phyloP scores from a whole-genome alignment of 2,113 vertebrate species.

The Aegypius monachus region DNA sequence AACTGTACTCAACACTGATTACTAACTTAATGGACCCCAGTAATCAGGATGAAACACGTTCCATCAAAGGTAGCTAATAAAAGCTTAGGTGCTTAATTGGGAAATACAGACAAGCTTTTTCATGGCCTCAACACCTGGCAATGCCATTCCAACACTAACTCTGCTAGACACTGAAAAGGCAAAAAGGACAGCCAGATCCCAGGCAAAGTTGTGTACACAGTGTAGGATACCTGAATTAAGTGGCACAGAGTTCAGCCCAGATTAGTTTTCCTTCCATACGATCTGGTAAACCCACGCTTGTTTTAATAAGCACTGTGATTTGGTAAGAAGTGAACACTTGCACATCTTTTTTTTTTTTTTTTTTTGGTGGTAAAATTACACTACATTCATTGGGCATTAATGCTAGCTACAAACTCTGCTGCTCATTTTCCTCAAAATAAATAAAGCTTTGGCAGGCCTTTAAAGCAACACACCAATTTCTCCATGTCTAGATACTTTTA shows the following conservation, averaged over 20 bases:
- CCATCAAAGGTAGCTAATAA: neutral
- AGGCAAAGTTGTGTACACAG: accelerated
- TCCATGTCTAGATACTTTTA: neutral
- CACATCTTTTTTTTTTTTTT: neutral
- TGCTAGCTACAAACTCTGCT: neutral
- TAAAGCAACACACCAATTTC: neutral
- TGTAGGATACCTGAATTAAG: neutral
- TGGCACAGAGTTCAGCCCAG: neutral
- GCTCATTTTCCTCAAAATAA: neutral
- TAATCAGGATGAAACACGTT: neutral
- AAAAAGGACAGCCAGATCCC: neutral
- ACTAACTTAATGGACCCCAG: neutral
- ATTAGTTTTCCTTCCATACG: neutral
- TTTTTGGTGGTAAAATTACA: neutral
- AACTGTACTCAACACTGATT: neutral
- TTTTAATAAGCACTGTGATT: neutral
- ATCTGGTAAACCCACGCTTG: neutral
- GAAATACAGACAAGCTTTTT: neutral
- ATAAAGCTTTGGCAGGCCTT: neutral
- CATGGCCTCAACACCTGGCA: neutral
- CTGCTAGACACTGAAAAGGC: neutral
- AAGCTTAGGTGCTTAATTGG: neutral
- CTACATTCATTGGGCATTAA: neutral
- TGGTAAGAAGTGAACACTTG: neutral
- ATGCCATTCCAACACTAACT: neutral